These are phyloP conservation scores for Etheostoma perlongum DNA, from an alignment of 2,797 vertebrate species.

Conservation along the genomic window DNA sequence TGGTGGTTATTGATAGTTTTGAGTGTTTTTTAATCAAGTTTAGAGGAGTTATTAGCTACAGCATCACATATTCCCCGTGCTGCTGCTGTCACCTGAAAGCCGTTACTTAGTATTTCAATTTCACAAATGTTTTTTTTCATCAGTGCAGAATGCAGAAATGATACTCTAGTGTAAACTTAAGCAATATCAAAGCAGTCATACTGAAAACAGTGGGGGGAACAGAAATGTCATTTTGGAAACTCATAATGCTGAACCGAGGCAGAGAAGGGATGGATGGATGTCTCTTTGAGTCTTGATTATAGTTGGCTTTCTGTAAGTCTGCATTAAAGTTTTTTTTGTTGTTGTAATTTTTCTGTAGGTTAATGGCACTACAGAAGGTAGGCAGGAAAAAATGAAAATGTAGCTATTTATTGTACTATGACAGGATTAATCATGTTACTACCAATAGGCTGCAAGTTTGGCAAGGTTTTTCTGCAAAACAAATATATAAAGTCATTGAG, in stretches of 20 bases:
- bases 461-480: not conserved
- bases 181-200: not conserved
- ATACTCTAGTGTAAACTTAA: conserved; percentile 13
- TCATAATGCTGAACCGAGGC: not conserved
- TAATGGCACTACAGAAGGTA: not conserved
- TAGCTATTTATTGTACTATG: conserved; percentile 14
- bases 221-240: conserved; percentile 28
- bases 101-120: not conserved
- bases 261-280: not conserved
- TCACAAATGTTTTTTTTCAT: not conserved
- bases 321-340: not conserved
- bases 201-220: conserved; percentile 16
- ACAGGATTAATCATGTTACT: not conserved
- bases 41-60: not conserved
- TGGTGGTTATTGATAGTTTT: not conserved
- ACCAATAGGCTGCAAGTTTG: not conserved
- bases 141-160: conserved; percentile 10
- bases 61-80: not conserved
- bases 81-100: conserved; percentile 2
- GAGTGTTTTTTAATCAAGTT: not conserved
- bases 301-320: not conserved
- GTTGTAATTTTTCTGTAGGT: conserved; percentile 7
- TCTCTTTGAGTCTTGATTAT: conserved; percentile 23
- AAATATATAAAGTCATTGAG: conserved; percentile 8
- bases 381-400: conserved; percentile 1